Conservation (phyloP, 2,113 vertebrate genomes). For the Gymnarchus niloticus region DNA sequence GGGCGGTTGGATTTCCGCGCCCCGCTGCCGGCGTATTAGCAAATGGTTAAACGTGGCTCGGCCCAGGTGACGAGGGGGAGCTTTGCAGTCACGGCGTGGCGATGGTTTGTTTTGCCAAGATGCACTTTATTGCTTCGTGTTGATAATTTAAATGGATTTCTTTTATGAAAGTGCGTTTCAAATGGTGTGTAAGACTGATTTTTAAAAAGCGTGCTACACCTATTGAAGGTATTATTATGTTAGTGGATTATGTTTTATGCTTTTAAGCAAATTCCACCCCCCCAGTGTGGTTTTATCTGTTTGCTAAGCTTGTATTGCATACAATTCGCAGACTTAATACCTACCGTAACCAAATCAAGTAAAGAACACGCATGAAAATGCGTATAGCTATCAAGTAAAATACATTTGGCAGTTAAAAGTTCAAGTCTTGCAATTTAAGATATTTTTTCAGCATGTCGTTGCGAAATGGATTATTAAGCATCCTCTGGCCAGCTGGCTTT, state of each 20-base stretch:
- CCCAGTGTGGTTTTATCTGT: not conserved
- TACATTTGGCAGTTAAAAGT: conserved; percentile 27
- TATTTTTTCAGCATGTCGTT: not conserved
- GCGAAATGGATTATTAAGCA: conserved; percentile 1
- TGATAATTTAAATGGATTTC: conserved; percentile 8
- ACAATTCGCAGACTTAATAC: conserved; percentile 4
- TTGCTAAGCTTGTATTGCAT: not conserved
- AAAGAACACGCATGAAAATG: conserved; percentile 11
- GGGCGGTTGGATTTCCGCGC: conserved; percentile 9
- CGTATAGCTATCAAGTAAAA: conserved; percentile 23
- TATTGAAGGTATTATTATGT: conserved; percentile 21
- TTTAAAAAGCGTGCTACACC: conserved; percentile 18
- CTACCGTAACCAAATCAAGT: conserved; percentile 14
- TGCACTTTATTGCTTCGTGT: not conserved
- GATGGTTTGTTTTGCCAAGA: not conserved
- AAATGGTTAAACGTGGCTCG: conserved; percentile 17
- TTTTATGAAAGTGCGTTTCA: conserved; percentile 1
- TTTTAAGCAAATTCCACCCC: conserved; percentile 12
- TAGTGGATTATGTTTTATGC: conserved; percentile 15
- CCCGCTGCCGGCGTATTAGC: conserved; percentile 13
- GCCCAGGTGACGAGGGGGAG: no score
- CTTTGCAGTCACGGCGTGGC: not conserved
- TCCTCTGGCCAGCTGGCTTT: not conserved
- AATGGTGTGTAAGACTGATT: conserved; percentile 16
- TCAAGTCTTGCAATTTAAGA: conserved; percentile 4